These are phyloP conservation scores for Brachionus paranguensis DNA, from an alignment of 1,140 invertebrate genomes.

Conservation along the genomic window DNA sequence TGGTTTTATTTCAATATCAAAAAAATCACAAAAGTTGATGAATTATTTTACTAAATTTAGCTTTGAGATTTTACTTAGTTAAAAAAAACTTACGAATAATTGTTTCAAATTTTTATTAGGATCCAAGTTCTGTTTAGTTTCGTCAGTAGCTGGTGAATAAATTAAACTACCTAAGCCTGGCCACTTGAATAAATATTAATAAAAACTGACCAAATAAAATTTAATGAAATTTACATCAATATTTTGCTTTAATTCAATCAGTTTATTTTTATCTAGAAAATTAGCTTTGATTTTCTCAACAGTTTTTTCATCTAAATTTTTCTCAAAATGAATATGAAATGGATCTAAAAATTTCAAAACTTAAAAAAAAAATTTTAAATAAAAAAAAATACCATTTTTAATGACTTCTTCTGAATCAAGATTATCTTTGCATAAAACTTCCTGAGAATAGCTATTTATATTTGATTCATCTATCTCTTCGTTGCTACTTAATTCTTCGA, in stretches of 20 bases:
- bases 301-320: not conserved
- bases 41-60: no score
- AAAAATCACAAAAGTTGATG: no score
- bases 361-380: not conserved
- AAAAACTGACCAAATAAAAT: not conserved
- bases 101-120: not conserved
- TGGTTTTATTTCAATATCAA: no score
- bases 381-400: slow-evolving; percentile 8
- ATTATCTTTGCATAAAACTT: slow-evolving; percentile 24
- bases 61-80: no score
- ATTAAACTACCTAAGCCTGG: not conserved
- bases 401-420: not conserved
- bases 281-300: slow-evolving; percentile 3
- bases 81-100: not conserved
- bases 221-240: not conserved
- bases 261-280: not conserved
- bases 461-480: not conserved
- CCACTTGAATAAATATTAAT: not conserved
- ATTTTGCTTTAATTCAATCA: not conserved
- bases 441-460: slow-evolving; percentile 3
- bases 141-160: not conserved
- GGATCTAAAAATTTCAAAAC: slow-evolving; percentile 22
- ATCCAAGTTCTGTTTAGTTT: not conserved
- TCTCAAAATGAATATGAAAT: slow-evolving; percentile 38
- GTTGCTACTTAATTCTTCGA: not conserved